A percentile compares a stretch with the other conserved stretches of the same genome.
Conservation (phyloP, 2,888 invertebrate species). For the Hecatera dysodea region DNA sequence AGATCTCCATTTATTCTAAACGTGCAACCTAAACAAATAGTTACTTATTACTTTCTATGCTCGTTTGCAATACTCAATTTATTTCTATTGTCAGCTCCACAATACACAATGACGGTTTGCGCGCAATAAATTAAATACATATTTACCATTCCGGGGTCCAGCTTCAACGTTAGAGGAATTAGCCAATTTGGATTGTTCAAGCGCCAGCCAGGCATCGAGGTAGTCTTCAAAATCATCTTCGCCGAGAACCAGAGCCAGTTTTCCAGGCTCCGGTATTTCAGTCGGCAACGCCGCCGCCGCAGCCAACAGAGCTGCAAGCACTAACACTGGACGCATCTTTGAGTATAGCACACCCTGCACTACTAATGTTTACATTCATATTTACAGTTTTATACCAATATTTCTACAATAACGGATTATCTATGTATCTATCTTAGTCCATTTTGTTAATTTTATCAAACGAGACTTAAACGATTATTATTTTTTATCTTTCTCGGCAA, state of each 20-base stretch:
- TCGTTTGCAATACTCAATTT: too few relatives aligned
- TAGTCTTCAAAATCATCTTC: conserved; percentile 90
- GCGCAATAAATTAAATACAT: not conserved
- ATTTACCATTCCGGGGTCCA: conserved; percentile 75
- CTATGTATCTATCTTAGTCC: conserved; percentile 13
- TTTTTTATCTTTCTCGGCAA: conserved; percentile 31
- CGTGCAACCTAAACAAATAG: conserved; percentile 80
- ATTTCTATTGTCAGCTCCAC: not conserved
- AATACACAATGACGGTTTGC: not conserved
- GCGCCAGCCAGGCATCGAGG: conserved; percentile 82
- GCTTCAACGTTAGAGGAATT: conserved; percentile 68
- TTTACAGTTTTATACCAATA: conserved; percentile 51
- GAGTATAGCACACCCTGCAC: conserved; percentile 35
- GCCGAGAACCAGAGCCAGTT: conserved; percentile 79
- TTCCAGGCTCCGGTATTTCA: conserved; percentile 80
- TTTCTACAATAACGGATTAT: conserved; percentile 23
- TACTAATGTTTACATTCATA: conserved; percentile 25
- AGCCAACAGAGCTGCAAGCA: conserved; percentile 69
- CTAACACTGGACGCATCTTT: conserved; percentile 64
- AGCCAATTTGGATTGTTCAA: conserved; percentile 74
- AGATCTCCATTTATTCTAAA: conserved; percentile 89
- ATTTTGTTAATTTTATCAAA: conserved; percentile 40
- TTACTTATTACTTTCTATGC: not conserved
- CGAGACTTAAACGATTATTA: conserved; percentile 29
- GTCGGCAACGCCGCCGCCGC: conserved; percentile 70